These are phyloP conservation scores for Eleginops maclovinus DNA, from an alignment of 2,113 vertebrate genomes.

Conservation along the genomic window DNA sequence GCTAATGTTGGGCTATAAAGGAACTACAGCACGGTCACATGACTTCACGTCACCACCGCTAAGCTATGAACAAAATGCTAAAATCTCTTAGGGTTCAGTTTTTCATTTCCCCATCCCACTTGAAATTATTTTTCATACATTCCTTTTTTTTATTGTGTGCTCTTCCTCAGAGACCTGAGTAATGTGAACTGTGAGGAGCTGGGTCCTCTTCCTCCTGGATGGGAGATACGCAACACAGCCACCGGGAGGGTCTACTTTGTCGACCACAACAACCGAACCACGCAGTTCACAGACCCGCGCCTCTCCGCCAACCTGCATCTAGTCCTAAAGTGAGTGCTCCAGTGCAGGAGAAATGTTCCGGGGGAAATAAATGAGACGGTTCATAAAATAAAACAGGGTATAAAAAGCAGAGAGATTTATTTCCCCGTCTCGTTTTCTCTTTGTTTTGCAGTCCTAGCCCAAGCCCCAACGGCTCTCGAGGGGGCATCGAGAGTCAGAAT, in stretches of 20 bases:
- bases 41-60: no score
- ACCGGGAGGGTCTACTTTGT: constrained; percentile 99
- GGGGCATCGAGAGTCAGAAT: constrained; percentile 78
- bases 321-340: constrained; percentile 92
- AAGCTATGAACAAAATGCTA: no score
- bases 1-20: no score
- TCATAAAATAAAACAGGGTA: neutral
- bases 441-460: constrained; percentile 69
- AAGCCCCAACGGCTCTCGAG: constrained; percentile 77
- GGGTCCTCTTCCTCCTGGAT: constrained; percentile 97
- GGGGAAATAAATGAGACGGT: neutral
- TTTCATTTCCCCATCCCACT: no score
- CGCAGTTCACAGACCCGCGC: constrained; percentile 98
- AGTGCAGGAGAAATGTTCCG: neutral
- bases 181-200: constrained; percentile 99
- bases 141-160: constrained; percentile 13
- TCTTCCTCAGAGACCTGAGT: constrained; percentile 92
- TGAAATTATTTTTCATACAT: neutral
- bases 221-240: constrained; percentile 98
- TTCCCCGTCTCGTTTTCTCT: constrained; percentile 36
- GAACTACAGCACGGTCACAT: no score
- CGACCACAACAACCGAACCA: constrained; percentile 99
- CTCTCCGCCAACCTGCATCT: constrained; percentile 98
- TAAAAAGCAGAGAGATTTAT: constrained; percentile 31
- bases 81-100: no score